Evolutionary conservation across 2,113 vertebrate genomes (phyloP), one percentile per base, ranked within the genome.

Genomic region (human): DNA sequence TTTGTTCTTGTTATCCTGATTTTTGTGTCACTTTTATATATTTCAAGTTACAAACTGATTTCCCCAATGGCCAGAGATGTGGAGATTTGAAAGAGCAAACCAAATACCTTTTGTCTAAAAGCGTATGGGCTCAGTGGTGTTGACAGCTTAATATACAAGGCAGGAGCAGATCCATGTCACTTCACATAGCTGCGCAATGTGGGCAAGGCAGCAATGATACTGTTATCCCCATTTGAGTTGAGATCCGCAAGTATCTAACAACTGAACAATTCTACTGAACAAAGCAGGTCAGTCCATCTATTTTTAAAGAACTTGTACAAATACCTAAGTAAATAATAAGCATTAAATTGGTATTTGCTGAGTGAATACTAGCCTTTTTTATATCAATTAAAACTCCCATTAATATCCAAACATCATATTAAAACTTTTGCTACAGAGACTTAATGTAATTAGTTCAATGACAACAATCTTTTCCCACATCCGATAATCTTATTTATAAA

Each of bases 61-160:
- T 88, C 25, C 61, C 52, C 22, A 52, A 22, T 73, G 35, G 52
- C 43, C n/a, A 83, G n/a, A 87, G 45, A 94, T 20, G 1, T 14
- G 52, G 76, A 27, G 38, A 90, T 91, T 40, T 86, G 52, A 94
- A 96, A 94, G 45, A 93, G 43, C 40, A 87, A 87, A 72, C 7
- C 2, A 92, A 66, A 93, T 38, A 3, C 3, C 73, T 82, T 75
- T 88, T 66, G 52, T 52, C 22, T 78, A 72, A 89, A 85, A n/a
- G 14, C 17, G 8, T 32, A 66, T 8, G 30, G 48, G 16, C 11
- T 95, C 48, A 35, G 5, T 64, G 35, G 14, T 88, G 16, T 61
- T 61, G 27, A 78, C 12, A 92, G 38, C 22, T 93, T 48, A 50
- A 35, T 55, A 68, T 7, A 40, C 6, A 68, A 89, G 32, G 48